A percentile compares a stretch with the other conserved stretches of the same genome.
Conservation (phyloP, 2,113 vertebrate genomes). For the Psephotus haematonotus region DNA sequence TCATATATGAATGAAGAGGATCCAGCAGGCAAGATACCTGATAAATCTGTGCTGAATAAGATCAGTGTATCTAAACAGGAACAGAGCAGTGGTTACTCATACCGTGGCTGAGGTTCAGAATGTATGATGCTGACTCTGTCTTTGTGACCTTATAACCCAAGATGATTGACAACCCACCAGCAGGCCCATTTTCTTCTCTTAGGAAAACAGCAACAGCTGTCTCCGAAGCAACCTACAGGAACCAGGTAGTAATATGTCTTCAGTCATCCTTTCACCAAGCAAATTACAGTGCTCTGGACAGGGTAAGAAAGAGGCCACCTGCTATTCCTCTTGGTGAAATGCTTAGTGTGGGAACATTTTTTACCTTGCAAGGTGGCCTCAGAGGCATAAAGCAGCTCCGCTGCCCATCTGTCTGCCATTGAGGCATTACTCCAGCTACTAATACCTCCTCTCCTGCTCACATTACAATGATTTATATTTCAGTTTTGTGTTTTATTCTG, state of each 20-base stretch:
- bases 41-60: not conserved
- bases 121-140: not conserved
- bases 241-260: not conserved
- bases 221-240: not conserved
- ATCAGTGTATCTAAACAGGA: not conserved
- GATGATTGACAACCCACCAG: slow-evolving; percentile 29
- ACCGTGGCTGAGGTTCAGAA: not conserved
- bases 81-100: not conserved
- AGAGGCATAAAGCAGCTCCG: not conserved
- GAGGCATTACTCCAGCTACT: not conserved
- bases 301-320: not conserved
- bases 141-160: not conserved
- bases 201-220: slow-evolving; percentile 39
- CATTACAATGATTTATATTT: not conserved
- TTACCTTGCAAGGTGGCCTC: not conserved
- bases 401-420: not conserved
- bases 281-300: slow-evolving; percentile 31
- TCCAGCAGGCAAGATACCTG: not conserved
- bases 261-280: slow-evolving; percentile 9
- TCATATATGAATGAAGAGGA: not conserved
- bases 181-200: not conserved
- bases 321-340: slow-evolving; percentile 28
- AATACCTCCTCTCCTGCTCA: not conserved
- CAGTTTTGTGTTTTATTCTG: not conserved
- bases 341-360: not conserved